Base-by-base conservation (phyloP, 2,797 vertebrate species). In the Nyctibius grandis region DNA sequence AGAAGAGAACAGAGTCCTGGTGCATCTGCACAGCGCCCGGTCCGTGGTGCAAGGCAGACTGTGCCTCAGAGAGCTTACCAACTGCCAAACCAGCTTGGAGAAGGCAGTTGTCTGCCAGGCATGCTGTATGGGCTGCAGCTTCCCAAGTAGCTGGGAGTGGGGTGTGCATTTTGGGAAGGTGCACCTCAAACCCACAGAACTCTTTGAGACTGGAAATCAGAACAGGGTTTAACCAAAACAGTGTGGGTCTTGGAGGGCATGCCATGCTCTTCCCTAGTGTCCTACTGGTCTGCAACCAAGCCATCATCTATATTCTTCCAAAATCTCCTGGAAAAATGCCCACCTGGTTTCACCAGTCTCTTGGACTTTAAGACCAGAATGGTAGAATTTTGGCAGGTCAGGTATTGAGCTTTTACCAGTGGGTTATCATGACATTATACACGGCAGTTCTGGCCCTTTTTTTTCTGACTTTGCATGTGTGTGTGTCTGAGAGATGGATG, bases 21-120 rank as follows among this genome's bases (percentile, higher is more conserved):
- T 28, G 57, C 28, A 9, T 53, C 81, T 74, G 53, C 51, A 53
- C n/a, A 36, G 63, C 0, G 1, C 56, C 36, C 0, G 0, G 29
- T 21, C 29, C 2, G 0, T 0, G 2, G 48, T 17, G 19, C 16
- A 33, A 81, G 45, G 45, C 61, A 31, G 19, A 9, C 0, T 0
- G 33, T 79, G 75, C 6, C 36, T n/a, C 0, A 0, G 56, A 56
- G 25, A 60, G 34, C 20, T 80, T 44, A 15, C 15, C 31, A 42
- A 8, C 13, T 48, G 12, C 36, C 34, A 56, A 4, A 40, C 34
- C 79, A 63, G 33, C 21, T 21, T 33, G 76, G 78, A 26, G 13
- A 45, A 69, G 38, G n/a, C n/a, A 76, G 25, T 10, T 3, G 0
- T 29, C 69, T 65, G 53, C 26, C 75, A 65, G 44, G 48, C 42